Conservation (phyloP, 1,140 invertebrate genomes). For the Muscidifurax raptorellus region DNA sequence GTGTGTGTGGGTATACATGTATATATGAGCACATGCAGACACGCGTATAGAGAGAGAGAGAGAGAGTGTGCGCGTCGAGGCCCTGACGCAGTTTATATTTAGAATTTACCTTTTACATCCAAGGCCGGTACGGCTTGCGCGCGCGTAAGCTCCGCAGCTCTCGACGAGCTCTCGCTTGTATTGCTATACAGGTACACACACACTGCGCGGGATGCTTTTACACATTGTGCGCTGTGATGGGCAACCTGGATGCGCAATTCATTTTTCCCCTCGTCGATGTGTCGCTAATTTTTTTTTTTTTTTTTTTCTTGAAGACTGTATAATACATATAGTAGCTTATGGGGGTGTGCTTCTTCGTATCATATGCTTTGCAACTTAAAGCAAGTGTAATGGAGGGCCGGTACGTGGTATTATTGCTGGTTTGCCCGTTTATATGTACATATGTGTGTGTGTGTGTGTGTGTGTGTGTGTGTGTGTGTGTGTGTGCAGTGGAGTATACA, state of each 20-base stretch:
- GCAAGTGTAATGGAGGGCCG: too few relatives aligned
- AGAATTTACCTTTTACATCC: constrained; percentile 52
- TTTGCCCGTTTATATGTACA: too few relatives aligned
- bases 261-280: background rate
- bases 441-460: too few relatives aligned
- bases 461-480: too few relatives aligned
- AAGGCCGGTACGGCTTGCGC: constrained; percentile 20
- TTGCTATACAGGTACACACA: too few relatives aligned
- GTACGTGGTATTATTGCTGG: too few relatives aligned
- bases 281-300: background rate
- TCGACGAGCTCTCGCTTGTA: background rate
- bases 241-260: background rate
- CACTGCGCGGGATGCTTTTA: too few relatives aligned
- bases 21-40: background rate
- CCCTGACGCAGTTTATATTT: constrained; percentile 51
- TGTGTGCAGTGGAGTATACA: too few relatives aligned
- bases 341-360: too few relatives aligned
- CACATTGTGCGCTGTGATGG: background rate
- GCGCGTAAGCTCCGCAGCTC: background rate
- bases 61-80: constrained; percentile 12
- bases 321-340: background rate
- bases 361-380: too few relatives aligned
- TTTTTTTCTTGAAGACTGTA: background rate
- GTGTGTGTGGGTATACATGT: too few relatives aligned
- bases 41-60: background rate